phyloP scores from a whole-genome alignment of 2,888 invertebrate genomes.

The Polydrusus pterygomalis region DNA sequence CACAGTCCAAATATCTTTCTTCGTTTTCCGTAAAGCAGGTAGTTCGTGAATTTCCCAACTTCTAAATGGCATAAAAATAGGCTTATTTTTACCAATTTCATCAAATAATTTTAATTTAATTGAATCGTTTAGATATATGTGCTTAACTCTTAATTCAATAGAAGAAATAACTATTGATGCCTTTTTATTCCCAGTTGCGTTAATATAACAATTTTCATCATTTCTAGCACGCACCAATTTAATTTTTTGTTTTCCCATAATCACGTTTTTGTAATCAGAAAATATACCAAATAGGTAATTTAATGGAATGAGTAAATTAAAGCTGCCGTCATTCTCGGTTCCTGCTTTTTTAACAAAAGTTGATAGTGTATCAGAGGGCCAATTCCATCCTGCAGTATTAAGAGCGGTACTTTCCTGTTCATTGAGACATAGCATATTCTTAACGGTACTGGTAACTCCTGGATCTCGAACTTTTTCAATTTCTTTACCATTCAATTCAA shows the following conservation, averaged over 20 bases:
- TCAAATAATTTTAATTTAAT: constrained; percentile 7
- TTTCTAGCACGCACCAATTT: constrained; percentile 49
- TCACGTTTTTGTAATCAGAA: constrained; percentile 45
- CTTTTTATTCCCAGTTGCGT: not conserved
- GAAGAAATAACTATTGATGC: constrained; percentile 41
- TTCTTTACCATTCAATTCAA: constrained; percentile 48
- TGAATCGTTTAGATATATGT: constrained; percentile 5
- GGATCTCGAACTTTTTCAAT: constrained; percentile 46
- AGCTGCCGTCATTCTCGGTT: not conserved
- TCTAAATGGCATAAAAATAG: constrained; percentile 32
- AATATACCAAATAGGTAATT: constrained; percentile 52
- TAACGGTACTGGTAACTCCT: constrained; percentile 50
- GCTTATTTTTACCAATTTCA: constrained; percentile 6
- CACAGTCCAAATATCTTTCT: constrained; percentile 35
- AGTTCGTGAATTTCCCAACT: constrained; percentile 56
- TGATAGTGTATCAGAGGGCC: constrained; percentile 19
- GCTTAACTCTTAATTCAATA: constrained; percentile 44
- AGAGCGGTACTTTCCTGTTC: constrained; percentile 40
- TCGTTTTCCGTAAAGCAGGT: constrained; percentile 39
- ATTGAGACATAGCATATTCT: constrained; percentile 38
- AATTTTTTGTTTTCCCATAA: constrained; percentile 49
- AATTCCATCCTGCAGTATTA: constrained; percentile 47
- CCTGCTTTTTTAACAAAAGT: too few species aligned
- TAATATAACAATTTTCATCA: constrained; percentile 46
- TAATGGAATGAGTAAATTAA: constrained; percentile 45